Evolutionary conservation across 1,140 invertebrate genomes (phyloP).

Genomic region (Tribolium madens): DNA sequence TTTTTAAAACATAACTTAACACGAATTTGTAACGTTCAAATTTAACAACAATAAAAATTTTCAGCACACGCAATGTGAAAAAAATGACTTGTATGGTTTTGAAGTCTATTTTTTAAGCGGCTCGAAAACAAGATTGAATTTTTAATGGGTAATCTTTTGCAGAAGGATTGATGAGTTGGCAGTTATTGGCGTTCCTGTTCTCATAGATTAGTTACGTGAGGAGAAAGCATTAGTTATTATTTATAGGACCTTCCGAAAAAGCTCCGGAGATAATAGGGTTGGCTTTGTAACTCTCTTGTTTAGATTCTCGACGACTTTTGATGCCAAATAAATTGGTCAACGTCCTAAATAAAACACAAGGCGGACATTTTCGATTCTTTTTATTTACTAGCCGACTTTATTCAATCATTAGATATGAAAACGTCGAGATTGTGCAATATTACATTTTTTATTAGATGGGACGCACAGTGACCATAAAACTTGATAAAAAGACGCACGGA

Average conservation of each 20-base stretch:
- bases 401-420: slow-evolving; percentile 18
- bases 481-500: slow-evolving; percentile 17
- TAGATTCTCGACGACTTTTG: slow-evolving; percentile 50
- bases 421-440: slow-evolving; percentile 17
- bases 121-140: slow-evolving; percentile 43
- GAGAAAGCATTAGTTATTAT: slow-evolving; percentile 63
- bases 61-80: background rate
- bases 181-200: slow-evolving; percentile 62
- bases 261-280: slow-evolving; percentile 58
- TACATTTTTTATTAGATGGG: slow-evolving; percentile 30
- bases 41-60: background rate
- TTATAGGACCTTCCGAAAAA: slow-evolving; percentile 59
- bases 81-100: background rate
- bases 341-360: slow-evolving; percentile 34
- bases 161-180: slow-evolving; percentile 61
- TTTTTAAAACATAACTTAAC: background rate
- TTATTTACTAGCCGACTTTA: slow-evolving; percentile 1
- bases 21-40: background rate
- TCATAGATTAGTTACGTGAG: slow-evolving; percentile 65
- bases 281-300: slow-evolving; percentile 52
- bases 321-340: slow-evolving; percentile 54
- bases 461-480: slow-evolving; percentile 10
- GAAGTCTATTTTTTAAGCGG: background rate
- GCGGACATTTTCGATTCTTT: slow-evolving; percentile 7
- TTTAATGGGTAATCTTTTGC: slow-evolving; percentile 54